Conservation (phyloP, 1,140 invertebrate genomes). For the Pseudobourletiella spinata region DNA sequence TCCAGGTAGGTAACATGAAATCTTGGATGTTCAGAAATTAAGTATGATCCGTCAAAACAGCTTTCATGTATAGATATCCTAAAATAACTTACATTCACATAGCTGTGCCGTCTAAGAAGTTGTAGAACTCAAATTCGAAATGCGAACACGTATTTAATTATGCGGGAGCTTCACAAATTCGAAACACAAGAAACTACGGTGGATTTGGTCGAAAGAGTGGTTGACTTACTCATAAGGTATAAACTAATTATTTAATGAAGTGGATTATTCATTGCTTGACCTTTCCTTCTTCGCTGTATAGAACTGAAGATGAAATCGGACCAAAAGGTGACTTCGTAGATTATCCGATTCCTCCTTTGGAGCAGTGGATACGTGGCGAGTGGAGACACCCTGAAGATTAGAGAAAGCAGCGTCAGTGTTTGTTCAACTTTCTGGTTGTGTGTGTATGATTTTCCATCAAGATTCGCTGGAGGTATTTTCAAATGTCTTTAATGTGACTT, state of each 20-base stretch:
- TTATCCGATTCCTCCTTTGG: neutral
- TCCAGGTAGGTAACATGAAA: conserved; percentile 1
- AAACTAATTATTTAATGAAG: neutral
- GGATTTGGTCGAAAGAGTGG: neutral
- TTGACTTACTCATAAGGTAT: conserved; percentile 9
- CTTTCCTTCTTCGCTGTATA: neutral
- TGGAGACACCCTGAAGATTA: neutral
- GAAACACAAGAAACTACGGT: neutral
- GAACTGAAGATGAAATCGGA: neutral
- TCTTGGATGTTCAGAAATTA: neutral
- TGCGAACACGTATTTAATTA: conserved; percentile 8
- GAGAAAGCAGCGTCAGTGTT: too few species aligned
- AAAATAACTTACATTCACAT: neutral
- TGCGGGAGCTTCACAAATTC: conserved; percentile 7
- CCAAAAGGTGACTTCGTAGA: neutral
- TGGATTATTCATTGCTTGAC: neutral
- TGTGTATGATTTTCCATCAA: too few species aligned
- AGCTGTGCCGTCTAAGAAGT: neutral
- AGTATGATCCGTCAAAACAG: neutral
- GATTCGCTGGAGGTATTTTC: too few species aligned
- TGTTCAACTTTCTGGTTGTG: neutral
- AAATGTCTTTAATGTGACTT: too few species aligned
- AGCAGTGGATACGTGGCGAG: neutral
- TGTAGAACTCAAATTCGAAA: conserved; percentile 2
- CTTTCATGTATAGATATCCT: neutral